phyloP scores from a whole-genome alignment of 2,797 vertebrate species.

The Peromyscus aztecus region DNA sequence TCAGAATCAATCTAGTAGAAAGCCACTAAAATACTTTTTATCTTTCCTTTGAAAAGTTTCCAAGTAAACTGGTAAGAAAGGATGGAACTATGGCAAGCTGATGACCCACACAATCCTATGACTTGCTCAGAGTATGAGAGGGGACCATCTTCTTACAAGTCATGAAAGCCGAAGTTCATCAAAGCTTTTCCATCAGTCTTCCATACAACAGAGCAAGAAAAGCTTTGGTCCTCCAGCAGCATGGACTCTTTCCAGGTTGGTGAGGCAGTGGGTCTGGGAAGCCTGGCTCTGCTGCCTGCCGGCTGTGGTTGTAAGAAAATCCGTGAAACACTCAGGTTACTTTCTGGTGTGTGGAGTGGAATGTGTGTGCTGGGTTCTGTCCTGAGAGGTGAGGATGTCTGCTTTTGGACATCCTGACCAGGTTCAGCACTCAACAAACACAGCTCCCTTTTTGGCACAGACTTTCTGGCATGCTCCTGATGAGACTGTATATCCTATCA shows the following conservation, averaged over 20 bases:
- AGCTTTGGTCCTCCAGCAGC: not conserved
- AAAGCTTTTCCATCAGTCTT: too few species aligned
- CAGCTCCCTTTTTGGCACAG: not conserved
- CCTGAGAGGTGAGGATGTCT: not conserved
- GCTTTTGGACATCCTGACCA: not conserved
- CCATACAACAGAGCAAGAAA: not conserved
- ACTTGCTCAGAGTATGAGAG: not conserved
- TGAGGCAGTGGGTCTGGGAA: not conserved
- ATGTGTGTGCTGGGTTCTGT: not conserved
- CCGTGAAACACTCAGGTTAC: not conserved
- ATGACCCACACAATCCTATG: not conserved
- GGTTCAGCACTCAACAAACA: not conserved
- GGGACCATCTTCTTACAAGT: not conserved
- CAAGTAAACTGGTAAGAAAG: not conserved
- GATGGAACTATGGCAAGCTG: not conserved
- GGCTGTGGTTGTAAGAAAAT: not conserved
- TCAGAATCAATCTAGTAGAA: not conserved
- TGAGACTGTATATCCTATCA: not conserved
- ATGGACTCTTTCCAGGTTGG: not conserved
- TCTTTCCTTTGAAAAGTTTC: not conserved
- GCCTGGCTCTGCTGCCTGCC: not conserved
- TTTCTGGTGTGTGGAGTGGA: not conserved
- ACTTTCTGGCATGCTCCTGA: not conserved
- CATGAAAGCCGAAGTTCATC: not conserved
- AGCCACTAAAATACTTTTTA: not conserved